Conservation (phyloP, 2,113 vertebrate species). For the Arothron firmamentum region DNA sequence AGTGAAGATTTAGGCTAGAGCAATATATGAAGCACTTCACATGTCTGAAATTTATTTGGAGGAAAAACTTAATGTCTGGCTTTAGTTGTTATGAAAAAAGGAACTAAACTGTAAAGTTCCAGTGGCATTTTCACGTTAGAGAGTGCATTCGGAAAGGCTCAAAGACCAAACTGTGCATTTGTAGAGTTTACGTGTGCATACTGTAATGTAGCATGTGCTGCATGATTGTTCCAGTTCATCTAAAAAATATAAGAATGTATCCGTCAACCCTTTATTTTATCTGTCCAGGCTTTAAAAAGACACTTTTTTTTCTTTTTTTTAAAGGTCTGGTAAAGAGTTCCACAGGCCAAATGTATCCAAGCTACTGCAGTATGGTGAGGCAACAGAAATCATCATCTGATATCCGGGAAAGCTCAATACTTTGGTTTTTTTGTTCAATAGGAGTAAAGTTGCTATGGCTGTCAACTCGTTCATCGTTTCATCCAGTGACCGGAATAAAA, state of each 20-base stretch:
- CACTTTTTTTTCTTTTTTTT: not conserved
- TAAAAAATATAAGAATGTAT: too few species aligned
- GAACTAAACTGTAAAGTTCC: not conserved
- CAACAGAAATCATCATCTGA: conserved; percentile 27
- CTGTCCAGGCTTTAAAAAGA: not conserved
- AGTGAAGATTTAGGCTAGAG: conserved; percentile 48
- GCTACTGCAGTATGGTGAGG: conserved; percentile 21
- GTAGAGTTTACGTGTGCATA: conserved; percentile 28
- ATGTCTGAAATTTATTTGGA: conserved; percentile 32
- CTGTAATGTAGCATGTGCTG: too few species aligned
- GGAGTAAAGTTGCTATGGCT: conserved; percentile 52
- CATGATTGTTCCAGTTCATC: too few species aligned
- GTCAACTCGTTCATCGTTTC: conserved; percentile 57
- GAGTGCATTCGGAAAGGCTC: conserved; percentile 4
- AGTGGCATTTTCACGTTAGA: not conserved
- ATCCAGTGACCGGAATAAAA: conserved; percentile 43
- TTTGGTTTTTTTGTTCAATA: conserved; percentile 62
- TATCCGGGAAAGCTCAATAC: conserved; percentile 46
- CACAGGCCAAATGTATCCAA: conserved; percentile 4
- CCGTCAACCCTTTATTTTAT: not conserved
- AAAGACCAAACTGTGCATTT: conserved; percentile 40
- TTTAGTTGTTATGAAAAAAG: not conserved
- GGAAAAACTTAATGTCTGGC: conserved; percentile 33
- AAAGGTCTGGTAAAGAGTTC: not conserved
- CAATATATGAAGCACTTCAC: conserved; percentile 30